Evolutionary conservation across 1,140 invertebrate genomes (phyloP).

Genomic region (Oreohelix idahoensis): DNA sequence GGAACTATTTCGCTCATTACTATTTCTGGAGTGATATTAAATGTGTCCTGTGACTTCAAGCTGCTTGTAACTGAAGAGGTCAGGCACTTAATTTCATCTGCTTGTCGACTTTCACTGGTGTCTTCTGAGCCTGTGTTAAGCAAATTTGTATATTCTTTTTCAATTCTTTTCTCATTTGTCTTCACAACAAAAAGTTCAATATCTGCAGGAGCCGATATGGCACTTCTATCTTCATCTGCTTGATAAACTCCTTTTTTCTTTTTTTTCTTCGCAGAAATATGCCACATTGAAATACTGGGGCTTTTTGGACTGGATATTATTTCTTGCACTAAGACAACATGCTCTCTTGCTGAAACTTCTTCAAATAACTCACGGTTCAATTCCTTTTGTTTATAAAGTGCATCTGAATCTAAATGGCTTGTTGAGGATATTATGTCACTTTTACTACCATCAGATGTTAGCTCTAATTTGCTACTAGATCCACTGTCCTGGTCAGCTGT

Average conservation of each 20-base stretch:
- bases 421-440: too few relatives aligned
- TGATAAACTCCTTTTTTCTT: background rate
- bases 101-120: background rate
- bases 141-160: background rate
- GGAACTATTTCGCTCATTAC: background rate
- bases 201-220: background rate
- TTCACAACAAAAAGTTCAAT: background rate
- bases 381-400: background rate
- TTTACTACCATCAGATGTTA: background rate
- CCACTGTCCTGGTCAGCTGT: background rate
- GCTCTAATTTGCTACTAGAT: background rate
- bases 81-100: background rate
- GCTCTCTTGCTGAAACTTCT: background rate
- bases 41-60: background rate
- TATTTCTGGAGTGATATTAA: background rate
- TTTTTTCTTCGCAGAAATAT: background rate
- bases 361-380: background rate
- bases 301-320: background rate
- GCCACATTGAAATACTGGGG: background rate
- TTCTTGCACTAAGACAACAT: background rate
- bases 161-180: background rate
- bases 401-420: background rate
- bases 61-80: background rate
- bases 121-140: background rate
- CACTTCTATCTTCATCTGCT: background rate